Conservation (phyloP, 2,113 vertebrate species). For the Apus apus region DNA sequence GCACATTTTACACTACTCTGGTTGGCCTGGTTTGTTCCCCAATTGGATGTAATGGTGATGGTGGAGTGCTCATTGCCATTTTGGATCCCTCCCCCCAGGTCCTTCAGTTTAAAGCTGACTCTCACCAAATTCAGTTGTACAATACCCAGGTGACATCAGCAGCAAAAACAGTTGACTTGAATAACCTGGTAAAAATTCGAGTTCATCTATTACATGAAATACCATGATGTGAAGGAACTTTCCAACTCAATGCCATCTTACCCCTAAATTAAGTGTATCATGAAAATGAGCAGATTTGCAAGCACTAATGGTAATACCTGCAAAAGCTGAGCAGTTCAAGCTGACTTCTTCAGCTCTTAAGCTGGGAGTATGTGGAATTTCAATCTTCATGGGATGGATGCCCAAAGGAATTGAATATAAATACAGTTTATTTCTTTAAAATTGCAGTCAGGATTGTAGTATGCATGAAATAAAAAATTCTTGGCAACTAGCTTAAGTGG, state of each 20-base stretch:
- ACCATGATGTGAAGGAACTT: neutral
- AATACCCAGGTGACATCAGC: neutral
- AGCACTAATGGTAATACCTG: neutral
- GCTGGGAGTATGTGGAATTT: neutral
- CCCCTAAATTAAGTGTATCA: neutral
- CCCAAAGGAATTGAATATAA: slow-evolving; percentile 7
- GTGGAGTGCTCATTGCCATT: no score
- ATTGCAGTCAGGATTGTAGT: neutral
- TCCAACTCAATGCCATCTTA: neutral
- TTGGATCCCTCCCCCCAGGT: no score
- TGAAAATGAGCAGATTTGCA: neutral
- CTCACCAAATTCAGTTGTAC: neutral
- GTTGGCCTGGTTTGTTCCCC: no score
- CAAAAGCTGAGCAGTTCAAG: neutral
- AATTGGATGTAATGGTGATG: no score
- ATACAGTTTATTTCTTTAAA: slow-evolving; percentile 25
- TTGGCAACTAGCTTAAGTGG: slow-evolving; percentile 1
- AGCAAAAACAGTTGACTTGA: neutral
- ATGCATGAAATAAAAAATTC: slow-evolving; percentile 22
- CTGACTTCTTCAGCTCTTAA: neutral
- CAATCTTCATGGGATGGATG: neutral
- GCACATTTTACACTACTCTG: no score
- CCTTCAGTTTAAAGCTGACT: neutral
- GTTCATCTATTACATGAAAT: neutral
- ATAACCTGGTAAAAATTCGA: neutral